phyloP scores from a whole-genome alignment of 2,113 vertebrate species.

The Glareola pratincola region DNA sequence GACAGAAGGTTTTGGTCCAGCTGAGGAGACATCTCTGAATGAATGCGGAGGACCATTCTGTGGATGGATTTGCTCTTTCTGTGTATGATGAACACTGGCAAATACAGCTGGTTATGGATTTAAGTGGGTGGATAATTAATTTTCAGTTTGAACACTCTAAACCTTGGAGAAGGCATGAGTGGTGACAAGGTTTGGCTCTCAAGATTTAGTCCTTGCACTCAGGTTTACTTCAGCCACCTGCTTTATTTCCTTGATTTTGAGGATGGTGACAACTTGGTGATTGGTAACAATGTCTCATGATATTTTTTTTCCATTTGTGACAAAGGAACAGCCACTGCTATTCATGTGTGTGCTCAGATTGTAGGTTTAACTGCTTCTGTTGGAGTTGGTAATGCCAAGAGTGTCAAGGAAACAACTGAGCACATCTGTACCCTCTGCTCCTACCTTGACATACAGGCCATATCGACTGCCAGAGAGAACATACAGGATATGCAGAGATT shows the following conservation, averaged over 20 bases:
- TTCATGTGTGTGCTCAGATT: conserved; percentile 63
- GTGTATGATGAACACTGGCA: neutral
- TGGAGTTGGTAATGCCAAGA: conserved; percentile 74
- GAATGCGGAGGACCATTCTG: neutral
- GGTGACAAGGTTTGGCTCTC: neutral
- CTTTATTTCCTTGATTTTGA: neutral
- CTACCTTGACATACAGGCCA: conserved; percentile 70
- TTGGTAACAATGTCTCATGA: neutral
- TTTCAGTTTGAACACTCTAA: neutral
- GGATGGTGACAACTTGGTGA: neutral
- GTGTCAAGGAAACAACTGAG: neutral
- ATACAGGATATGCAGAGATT: conserved; percentile 68
- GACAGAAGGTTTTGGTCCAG: neutral
- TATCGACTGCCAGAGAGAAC: conserved; percentile 77
- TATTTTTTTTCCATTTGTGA: neutral
- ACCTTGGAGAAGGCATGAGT: neutral
- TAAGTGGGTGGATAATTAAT: neutral
- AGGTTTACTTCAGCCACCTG: neutral
- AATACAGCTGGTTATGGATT: neutral
- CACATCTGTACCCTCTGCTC: conserved; percentile 78
- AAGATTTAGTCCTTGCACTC: neutral
- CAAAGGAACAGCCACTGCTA: neutral
- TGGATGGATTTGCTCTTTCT: neutral
- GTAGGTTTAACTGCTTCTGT: conserved; percentile 82
- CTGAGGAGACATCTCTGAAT: neutral